A percentile compares a stretch with the other conserved stretches of the same genome.
Conservation (phyloP, 2,113 vertebrate genomes). For the Corythornis cristatus region DNA sequence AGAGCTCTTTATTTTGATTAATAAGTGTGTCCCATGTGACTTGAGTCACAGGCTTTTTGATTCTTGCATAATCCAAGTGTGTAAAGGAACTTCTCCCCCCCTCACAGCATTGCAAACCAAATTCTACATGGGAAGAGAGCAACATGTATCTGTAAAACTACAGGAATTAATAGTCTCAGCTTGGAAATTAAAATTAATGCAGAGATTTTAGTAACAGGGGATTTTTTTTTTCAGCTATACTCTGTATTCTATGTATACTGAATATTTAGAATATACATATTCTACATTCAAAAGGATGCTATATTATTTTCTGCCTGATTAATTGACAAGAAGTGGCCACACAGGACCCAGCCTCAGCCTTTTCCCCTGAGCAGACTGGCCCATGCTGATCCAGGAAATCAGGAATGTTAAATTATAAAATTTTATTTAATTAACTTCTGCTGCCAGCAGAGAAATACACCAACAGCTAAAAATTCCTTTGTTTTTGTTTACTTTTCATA, state of each 20-base stretch:
- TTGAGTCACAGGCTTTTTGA: not conserved
- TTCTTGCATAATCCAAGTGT: not conserved
- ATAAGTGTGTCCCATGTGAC: not conserved
- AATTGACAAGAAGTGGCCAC: not conserved
- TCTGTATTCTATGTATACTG: not conserved
- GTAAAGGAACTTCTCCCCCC: not conserved
- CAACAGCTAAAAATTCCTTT: not conserved
- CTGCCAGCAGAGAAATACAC: not conserved
- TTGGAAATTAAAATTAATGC: not conserved
- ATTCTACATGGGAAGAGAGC: not conserved
- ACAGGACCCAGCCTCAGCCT: not conserved
- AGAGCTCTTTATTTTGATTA: conserved; percentile 10
- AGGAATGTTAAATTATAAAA: not conserved
- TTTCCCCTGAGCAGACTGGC: not conserved
- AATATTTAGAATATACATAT: not conserved
- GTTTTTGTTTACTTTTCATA: not conserved
- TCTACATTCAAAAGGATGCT: not conserved
- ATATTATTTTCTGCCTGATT: not conserved
- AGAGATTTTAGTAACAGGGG: not conserved
- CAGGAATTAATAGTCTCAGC: not conserved
- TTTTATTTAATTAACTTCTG: not conserved
- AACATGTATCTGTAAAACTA: not conserved
- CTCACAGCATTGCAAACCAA: not conserved
- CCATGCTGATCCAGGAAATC: not conserved
- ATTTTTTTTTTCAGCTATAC: not conserved